Conservation (phyloP, 1,140 invertebrate species). For the Drosophila micromelanica region DNA sequence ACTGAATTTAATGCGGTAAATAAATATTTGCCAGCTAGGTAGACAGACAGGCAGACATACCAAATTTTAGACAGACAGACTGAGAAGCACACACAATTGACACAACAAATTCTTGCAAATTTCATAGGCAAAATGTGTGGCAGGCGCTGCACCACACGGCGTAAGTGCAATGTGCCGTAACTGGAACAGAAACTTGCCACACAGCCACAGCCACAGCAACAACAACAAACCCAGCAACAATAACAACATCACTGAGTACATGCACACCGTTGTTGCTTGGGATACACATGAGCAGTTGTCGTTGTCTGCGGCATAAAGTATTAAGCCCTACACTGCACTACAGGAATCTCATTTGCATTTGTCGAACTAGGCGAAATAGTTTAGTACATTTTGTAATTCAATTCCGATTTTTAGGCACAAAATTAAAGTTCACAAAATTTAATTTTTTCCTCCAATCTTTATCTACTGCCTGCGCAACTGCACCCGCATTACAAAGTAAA, state of each 20-base stretch:
- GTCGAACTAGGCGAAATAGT: too few relatives aligned
- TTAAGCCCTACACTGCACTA: constrained; percentile 11
- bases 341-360: background rate
- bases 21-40: constrained; percentile 57
- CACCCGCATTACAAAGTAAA: constrained; percentile 51
- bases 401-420: too few relatives aligned
- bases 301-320: constrained; percentile 5
- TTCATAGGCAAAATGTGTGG: constrained; percentile 42
- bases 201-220: constrained; percentile 18
- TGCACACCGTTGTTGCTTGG: constrained; percentile 12
- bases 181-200: constrained; percentile 10
- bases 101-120: constrained; percentile 69
- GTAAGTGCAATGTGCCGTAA: constrained; percentile 52
- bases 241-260: background rate
- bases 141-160: constrained; percentile 37
- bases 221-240: background rate
- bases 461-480: background rate
- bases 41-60: constrained; percentile 15
- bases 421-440: too few relatives aligned
- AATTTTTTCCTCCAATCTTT: too few relatives aligned
- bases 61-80: background rate
- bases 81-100: constrained; percentile 56
- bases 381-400: too few relatives aligned
- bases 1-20: constrained; percentile 62
- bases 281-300: constrained; percentile 19